Base-by-base conservation (phyloP, 2,888 invertebrate species). In the Eucera pruinosa region DNA sequence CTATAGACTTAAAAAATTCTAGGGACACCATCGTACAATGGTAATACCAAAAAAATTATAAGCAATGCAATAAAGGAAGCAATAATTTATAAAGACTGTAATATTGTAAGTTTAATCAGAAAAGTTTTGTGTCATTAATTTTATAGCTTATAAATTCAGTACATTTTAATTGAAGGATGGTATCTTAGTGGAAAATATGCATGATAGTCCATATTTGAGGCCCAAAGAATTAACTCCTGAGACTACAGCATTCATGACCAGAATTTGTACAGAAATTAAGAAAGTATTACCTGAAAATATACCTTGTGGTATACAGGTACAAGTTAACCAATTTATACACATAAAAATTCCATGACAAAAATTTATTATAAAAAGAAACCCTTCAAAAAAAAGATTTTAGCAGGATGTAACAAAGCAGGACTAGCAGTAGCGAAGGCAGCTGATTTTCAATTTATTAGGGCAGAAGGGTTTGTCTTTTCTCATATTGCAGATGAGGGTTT, bases 401-500 rank as follows among this genome's bases (percentile, higher is more conserved):
- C 97, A n/a, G 95, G 95, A 52, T 96, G 95, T 13, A 97, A 97
- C 90, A 93, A 93, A 77, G 95, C 96, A 91, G 97, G 97, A 0
- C 75, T 97, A 54, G 96, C 97, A 6, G 94, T 97, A 2, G 96
- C 96, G 0, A 94, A 95, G 86, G 95, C 96, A 25, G 93, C 95
- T 67, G 93, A 94, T 68, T 92, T 96, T 58, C 94, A 96, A 87
- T 97, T 96, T 89, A 95, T 97, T 48, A 94, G 97, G 77, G 95
- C 94, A 1, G 97, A 97, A 92, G 96, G 96, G 0, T 97, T 95
- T 89, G 95, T 97, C 2, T 97, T 96, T 88, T 93, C 94, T 2
- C 97, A 97, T 90, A 93, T 97, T 0, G 97, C 96, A 1, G 97
- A 97, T 89, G 97, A 97, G 91, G 97, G 97, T 0, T 94, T 94